phyloP scores from a whole-genome alignment of 1,140 invertebrate species.

The Ips typographus region DNA sequence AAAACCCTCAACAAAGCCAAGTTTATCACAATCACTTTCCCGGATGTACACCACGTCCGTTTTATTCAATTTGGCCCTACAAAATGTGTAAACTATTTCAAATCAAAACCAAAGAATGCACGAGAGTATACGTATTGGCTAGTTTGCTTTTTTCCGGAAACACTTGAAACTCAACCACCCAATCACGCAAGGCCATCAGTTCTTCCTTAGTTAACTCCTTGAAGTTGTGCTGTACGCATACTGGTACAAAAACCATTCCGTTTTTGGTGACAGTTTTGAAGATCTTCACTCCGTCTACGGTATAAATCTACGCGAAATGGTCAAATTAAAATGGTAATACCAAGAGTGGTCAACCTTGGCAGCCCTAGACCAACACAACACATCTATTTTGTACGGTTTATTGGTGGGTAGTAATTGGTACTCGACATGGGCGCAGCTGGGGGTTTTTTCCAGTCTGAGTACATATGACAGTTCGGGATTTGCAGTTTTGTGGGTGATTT shows the following conservation, averaged over 20 bases:
- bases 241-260: constrained; percentile 30
- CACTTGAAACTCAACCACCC: constrained; percentile 34
- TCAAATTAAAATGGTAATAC: neutral
- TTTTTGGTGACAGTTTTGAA: constrained; percentile 29
- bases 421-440: constrained; percentile 20
- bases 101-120: neutral
- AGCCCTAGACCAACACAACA: constrained; percentile 33
- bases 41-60: constrained; percentile 26
- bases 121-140: constrained; percentile 21
- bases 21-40: constrained; percentile 17
- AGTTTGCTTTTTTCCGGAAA: constrained; percentile 31
- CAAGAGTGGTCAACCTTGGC: constrained; percentile 16
- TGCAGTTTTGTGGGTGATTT: neutral
- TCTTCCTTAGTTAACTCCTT: constrained; percentile 29
- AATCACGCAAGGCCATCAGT: constrained; percentile 30
- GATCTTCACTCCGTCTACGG: constrained; percentile 24
- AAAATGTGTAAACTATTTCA: neutral
- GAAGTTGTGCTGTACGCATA: constrained; percentile 32
- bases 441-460: constrained; percentile 15
- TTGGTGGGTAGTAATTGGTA: constrained; percentile 26
- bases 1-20: constrained; percentile 20
- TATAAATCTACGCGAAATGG: constrained; percentile 27
- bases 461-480: constrained; percentile 15
- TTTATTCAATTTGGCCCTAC: constrained; percentile 35
- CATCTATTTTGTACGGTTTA: constrained; percentile 30